phyloP scores from a whole-genome alignment of 2,888 invertebrate genomes.

The Oxyteleia sp. region DNA sequence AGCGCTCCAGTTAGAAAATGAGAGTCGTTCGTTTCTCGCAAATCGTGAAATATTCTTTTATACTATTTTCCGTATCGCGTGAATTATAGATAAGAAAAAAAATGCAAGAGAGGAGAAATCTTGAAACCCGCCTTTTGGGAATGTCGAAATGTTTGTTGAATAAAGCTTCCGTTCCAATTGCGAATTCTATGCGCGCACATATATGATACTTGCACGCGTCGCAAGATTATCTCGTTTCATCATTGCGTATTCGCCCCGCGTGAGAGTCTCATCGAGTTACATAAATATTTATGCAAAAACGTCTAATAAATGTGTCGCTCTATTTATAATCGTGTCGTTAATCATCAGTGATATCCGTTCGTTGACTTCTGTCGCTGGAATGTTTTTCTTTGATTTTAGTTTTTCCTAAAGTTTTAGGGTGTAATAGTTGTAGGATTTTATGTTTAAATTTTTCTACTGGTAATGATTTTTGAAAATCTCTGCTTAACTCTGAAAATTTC shows the following conservation, averaged over 20 bases:
- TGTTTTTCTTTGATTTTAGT: no score
- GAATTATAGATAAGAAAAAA: no score
- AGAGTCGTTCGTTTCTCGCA: neutral
- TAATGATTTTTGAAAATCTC: no score
- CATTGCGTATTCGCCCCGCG: constrained; percentile 28
- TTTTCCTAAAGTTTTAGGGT: no score
- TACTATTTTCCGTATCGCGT: neutral
- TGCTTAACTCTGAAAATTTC: no score
- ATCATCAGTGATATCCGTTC: neutral
- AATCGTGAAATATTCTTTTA: neutral
- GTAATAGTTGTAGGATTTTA: no score
- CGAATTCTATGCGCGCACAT: constrained; percentile 51
- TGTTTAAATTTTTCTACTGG: no score
- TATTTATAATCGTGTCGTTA: constrained; percentile 33
- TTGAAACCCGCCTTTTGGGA: constrained; percentile 12
- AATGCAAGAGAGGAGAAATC: no score
- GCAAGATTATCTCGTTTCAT: constrained; percentile 57
- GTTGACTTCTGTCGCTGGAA: no score
- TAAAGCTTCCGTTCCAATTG: constrained; percentile 30
- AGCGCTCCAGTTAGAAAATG: constrained; percentile 1
- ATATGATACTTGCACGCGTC: constrained; percentile 41
- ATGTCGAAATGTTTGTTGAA: constrained; percentile 36
- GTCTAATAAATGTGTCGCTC: constrained; percentile 29
- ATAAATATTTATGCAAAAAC: constrained; percentile 51
- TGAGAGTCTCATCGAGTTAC: constrained; percentile 38